Base-by-base conservation (phyloP, 2,113 vertebrate species). In the Phaethon lepturus region DNA sequence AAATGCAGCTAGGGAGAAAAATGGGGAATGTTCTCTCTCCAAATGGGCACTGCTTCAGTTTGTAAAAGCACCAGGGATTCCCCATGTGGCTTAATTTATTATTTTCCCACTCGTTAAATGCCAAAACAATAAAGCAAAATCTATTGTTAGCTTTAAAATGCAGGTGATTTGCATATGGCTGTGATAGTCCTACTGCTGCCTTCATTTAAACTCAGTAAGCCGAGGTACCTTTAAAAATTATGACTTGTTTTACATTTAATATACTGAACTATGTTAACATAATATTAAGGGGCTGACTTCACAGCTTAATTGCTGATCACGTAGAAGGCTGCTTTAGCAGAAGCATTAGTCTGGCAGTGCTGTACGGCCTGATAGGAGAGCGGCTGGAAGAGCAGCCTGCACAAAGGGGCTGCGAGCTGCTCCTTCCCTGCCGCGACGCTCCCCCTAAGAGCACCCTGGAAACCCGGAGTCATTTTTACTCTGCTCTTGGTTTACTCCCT, bases 101-200 rank as follows among this genome's bases (percentile, higher is more conserved):
- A 82, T 90, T 95, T 97, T 96, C 96, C 91, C 90, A 96, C 97
- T 97, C 88, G 90, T 97, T 96, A 97, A 97, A 98, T 97, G 97
- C 95, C 97, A 96, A 83, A 72, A 96, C 96, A 86, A 96, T 95
- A 95, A 98, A 97, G 95, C 94, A 96, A 96, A 96, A 93, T 96
- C 97, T 95, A 97, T 64, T 64, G 89, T 90, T 96, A 93, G 79
- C 95, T 75, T 44, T 96, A 80, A 93, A 93, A 90, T 81, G 94
- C 93, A 90, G 79, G 64, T 89, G 68, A 93, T 97, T 97, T 96
- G 96, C 87, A 80, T 95, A 93, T 49, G 94, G 92, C 78, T 96
- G 95, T 89, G 93, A 92, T 93, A 81, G 82, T 91, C 86, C 67
- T 97, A 94, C 89, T 73, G 83, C 93, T 89, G 93, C 87, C 94